Conservation (phyloP, 2,797 vertebrate genomes). For the Knipowitschia caucasica region DNA sequence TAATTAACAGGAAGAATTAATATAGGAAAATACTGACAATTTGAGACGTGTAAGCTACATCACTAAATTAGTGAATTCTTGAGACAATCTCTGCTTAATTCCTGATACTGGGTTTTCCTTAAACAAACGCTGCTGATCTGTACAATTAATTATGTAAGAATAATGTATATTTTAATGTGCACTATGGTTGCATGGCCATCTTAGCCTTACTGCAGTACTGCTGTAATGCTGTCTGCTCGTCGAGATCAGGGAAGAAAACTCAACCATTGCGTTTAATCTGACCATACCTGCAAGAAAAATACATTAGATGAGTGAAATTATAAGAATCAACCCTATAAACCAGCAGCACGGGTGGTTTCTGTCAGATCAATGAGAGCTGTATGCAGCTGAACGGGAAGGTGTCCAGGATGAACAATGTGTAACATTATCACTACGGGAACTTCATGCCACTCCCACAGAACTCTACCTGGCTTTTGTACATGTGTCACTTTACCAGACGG, state of each 20-base stretch:
- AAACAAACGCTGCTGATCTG: background rate
- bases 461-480: constrained; percentile 38
- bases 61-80: constrained; percentile 32
- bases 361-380: constrained; percentile 37
- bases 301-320: constrained; percentile 48
- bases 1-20: too few relatives aligned
- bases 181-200: background rate
- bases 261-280: background rate
- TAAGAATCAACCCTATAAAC: constrained; percentile 27
- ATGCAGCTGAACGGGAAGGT: constrained; percentile 54
- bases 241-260: constrained; percentile 2
- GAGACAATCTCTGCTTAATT: constrained; percentile 45
- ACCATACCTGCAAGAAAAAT: constrained; percentile 11
- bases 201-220: background rate
- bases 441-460: constrained; percentile 49
- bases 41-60: constrained; percentile 45
- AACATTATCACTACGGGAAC: constrained; percentile 68
- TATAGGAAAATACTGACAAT: too few relatives aligned
- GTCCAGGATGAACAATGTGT: constrained; percentile 58
- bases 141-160: background rate
- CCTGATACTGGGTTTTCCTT: constrained; percentile 2
- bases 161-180: background rate
- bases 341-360: constrained; percentile 39
- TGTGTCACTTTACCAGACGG: background rate
- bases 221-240: constrained; percentile 4